phyloP scores from a whole-genome alignment of 2,888 invertebrate genomes.

The Drosophila borborema region DNA sequence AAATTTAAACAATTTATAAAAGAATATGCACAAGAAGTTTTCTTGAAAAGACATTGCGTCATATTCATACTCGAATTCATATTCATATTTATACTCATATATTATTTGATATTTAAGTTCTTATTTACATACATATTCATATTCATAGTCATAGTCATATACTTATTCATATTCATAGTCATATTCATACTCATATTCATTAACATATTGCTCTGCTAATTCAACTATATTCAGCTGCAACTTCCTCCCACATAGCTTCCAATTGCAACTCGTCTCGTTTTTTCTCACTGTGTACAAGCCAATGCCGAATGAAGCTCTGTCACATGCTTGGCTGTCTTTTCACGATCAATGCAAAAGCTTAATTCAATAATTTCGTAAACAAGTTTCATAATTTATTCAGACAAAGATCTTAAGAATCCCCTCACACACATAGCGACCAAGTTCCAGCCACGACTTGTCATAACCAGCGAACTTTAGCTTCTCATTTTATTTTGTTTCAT shows the following conservation, averaged over 20 bases:
- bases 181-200: background rate
- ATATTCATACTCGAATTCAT: background rate
- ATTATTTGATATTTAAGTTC: background rate
- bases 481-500: conserved; percentile 18
- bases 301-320: background rate
- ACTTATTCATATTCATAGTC: background rate
- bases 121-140: background rate
- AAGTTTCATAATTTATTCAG: conserved; percentile 64
- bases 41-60: too few species aligned
- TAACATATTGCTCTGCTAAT: background rate
- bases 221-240: background rate
- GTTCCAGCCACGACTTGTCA: conserved; percentile 15
- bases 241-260: background rate
- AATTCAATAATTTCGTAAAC: conserved; percentile 69
- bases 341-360: conserved; percentile 49
- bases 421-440: conserved; percentile 26
- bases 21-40: too few species aligned
- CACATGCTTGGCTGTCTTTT: background rate
- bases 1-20: too few species aligned
- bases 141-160: background rate
- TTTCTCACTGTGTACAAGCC: background rate
- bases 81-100: background rate
- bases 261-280: background rate
- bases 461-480: conserved; percentile 32
- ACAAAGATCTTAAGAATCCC: conserved; percentile 27